Evolutionary conservation across 2,797 vertebrate species (phyloP), one percentile per base, ranked within the genome.

Genomic region (Percopsis omiscomaycus): DNA sequence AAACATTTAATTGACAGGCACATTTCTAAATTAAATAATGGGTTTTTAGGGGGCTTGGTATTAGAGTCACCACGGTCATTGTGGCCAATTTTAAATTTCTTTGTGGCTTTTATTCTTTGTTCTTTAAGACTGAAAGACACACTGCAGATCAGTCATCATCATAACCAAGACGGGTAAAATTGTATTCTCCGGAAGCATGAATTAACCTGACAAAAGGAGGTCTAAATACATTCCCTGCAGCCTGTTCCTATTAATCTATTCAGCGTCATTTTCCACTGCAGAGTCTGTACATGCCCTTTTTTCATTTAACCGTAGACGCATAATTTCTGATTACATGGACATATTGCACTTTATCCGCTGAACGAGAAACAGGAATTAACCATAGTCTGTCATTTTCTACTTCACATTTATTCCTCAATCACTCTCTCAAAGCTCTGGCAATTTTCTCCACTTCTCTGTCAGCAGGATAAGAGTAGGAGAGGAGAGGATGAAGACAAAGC

Each of bases 351-450:
- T 81, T 73, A 72, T 77, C 71, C 71, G 64, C 66, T 61, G 71
- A 86, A 83, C 8, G 27, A 79, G 68, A 3, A 30, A 69, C 66
- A 81, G 67, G 60, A 80, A 87, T 83, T 82, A 82, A 73, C 68
- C 37, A 10, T 69, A 82, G 61, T 61, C 55, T 69, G 68, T 80
- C 77, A 70, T 74, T 77, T 82, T 69, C 64, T 66, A 75, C 69
- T 73, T 71, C 51, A 46, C 44, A 44, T 72, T 55, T 59, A 11
- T 44, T 13, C 14, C 5, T 42, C 59, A 9, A 2, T 54, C 47
- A 6, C 51, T 62, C 53, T 49, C 66, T 61, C 32, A 63, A 60
- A 65, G 71, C 59, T 58, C 46, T 55, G 44, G 64, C 68, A 56
- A 78, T 71, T 60, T 64, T 16, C 45, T 58, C 27, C 30, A 3